Percentiles rank a stretch among this genome's conserved stretches.
Evolutionary conservation across 2,797 vertebrate species (phyloP).

Genomic region (Chelidonichthys spinosus): DNA sequence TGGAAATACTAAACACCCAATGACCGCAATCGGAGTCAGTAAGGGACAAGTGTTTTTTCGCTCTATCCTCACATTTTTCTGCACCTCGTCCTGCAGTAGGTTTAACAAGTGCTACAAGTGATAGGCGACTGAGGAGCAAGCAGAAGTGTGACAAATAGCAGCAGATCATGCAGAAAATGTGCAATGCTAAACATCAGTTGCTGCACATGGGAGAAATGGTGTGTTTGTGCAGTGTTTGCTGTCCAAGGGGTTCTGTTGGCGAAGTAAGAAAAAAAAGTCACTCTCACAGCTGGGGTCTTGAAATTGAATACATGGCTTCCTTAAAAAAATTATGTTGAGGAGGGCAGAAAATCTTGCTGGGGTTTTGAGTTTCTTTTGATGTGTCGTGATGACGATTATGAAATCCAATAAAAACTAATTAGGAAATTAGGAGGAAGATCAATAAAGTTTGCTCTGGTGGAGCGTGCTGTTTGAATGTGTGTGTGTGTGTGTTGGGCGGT

Average conservation of each 20-base stretch:
- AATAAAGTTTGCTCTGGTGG: constrained; percentile 84
- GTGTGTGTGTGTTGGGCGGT: constrained; percentile 56
- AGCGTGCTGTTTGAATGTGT: constrained; percentile 61
- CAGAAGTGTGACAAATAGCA: constrained; percentile 84
- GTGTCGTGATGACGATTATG: constrained; percentile 87
- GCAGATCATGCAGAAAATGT: constrained; percentile 88
- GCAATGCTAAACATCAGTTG: constrained; percentile 87
- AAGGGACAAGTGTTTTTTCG: constrained; percentile 33
- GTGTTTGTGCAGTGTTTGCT: constrained; percentile 85
- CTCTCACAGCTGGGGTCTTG: constrained; percentile 82
- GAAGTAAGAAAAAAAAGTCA: constrained; percentile 58
- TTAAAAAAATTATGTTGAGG: constrained; percentile 84
- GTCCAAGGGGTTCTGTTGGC: constrained; percentile 81
- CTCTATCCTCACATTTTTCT: constrained; percentile 45
- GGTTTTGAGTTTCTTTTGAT: constrained; percentile 86
- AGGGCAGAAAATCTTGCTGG: constrained; percentile 87
- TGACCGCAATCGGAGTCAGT: constrained; percentile 38
- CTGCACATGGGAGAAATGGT: constrained; percentile 79
- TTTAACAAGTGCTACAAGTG: constrained; percentile 74
- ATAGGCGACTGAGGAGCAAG: constrained; percentile 63
- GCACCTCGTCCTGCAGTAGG: constrained; percentile 52
- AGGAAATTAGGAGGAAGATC: constrained; percentile 86
- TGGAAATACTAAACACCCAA: constrained; percentile 31
- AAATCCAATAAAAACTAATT: constrained; percentile 91
- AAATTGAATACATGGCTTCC: constrained; percentile 85